Percentiles rank a stretch among this genome's conserved stretches.
These are phyloP conservation scores for Sinocyclocheilus grahami DNA, from an alignment of 2,113 vertebrate genomes.

Conservation along the genomic window DNA sequence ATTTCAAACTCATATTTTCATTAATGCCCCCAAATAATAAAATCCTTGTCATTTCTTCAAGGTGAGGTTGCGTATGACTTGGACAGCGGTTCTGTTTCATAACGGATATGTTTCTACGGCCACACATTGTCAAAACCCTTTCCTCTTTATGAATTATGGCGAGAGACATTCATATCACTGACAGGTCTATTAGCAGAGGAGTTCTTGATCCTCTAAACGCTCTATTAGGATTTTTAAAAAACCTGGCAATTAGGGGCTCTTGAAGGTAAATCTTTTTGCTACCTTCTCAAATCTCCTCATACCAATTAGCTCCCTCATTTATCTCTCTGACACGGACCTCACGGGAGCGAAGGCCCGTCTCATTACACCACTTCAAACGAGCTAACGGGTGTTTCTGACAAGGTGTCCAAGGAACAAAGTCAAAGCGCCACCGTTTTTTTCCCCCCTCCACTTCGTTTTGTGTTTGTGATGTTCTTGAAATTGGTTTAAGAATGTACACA, in stretches of 20 bases:
- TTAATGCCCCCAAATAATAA: not conserved
- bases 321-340: constrained; percentile 71
- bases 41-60: not conserved
- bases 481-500: not conserved
- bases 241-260: constrained; percentile 72
- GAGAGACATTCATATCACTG: constrained; percentile 66
- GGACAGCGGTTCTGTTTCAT: not conserved
- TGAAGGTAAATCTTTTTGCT: constrained; percentile 72
- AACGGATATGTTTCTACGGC: not conserved
- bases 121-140: constrained; percentile 13
- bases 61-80: not conserved
- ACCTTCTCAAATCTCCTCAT: constrained; percentile 65
- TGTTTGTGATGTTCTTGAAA: constrained; percentile 25
- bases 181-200: constrained; percentile 69
- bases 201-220: constrained; percentile 68
- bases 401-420: constrained; percentile 41
- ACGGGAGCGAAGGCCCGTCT: constrained; percentile 64
- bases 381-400: constrained; percentile 41
- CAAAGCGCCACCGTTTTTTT: not conserved
- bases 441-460: not conserved
- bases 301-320: constrained; percentile 72
- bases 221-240: constrained; percentile 72
- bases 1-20: not conserved
- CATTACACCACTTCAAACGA: constrained; percentile 59
- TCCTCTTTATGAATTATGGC: not conserved